Evolutionary conservation across 2,888 invertebrate genomes (phyloP).

Genomic region (Chrysolina americana): DNA sequence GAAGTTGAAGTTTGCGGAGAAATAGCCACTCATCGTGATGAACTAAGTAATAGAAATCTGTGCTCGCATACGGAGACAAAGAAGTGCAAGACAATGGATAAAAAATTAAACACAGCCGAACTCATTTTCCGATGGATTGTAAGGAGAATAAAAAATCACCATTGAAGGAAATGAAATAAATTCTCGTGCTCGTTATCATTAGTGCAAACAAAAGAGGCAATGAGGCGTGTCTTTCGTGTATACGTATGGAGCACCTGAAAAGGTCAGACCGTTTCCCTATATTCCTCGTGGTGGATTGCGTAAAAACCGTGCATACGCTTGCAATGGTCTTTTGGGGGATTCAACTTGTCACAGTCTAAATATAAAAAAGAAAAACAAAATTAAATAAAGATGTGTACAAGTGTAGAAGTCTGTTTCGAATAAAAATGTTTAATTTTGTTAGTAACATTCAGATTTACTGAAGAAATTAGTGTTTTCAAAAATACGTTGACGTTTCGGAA

Average conservation of each 20-base stretch:
- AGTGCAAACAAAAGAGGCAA: not conserved
- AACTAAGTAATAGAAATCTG: not conserved
- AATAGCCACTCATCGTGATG: slow-evolving; percentile 1
- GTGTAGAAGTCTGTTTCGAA: no score
- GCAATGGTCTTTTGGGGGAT: no score
- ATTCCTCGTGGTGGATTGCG: no score
- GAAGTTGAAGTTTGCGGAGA: not conserved
- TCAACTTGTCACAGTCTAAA: no score
- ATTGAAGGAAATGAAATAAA: not conserved
- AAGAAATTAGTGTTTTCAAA: no score
- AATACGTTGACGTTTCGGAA: no score
- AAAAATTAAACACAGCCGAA: not conserved
- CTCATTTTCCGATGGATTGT: not conserved
- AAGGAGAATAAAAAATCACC: not conserved
- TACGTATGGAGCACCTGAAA: not conserved
- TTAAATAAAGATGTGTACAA: no score
- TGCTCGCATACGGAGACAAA: not conserved
- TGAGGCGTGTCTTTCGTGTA: not conserved
- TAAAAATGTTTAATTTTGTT: no score
- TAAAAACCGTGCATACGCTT: not conserved
- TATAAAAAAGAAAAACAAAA: no score
- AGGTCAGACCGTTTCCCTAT: not conserved
- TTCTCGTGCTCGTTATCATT: slow-evolving; percentile 5
- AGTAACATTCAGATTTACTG: no score
- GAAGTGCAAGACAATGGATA: not conserved